Percentiles rank a stretch among this genome's conserved stretches.
phyloP scores from a whole-genome alignment of 2,797 vertebrate genomes.

The Argentina silus region DNA sequence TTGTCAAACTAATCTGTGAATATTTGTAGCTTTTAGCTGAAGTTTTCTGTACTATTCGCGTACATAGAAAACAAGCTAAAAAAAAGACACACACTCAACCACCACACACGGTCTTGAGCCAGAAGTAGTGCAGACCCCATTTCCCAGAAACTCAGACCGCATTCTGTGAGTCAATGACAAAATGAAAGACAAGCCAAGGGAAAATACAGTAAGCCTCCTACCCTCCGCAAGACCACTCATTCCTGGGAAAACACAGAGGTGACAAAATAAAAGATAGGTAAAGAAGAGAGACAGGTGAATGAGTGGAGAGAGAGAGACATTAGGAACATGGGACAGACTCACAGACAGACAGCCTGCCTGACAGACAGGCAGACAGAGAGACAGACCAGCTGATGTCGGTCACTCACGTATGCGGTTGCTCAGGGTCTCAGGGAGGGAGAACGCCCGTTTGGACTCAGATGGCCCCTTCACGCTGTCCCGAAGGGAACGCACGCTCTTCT shows the following conservation, averaged over 20 bases:
- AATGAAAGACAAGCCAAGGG: slow-evolving; percentile 14
- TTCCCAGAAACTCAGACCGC: slow-evolving; percentile 54
- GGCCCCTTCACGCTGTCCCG: slow-evolving; percentile 94
- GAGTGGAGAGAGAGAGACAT: slow-evolving; percentile 25
- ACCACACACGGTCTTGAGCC: slow-evolving; percentile 25
- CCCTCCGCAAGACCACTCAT: slow-evolving; percentile 18
- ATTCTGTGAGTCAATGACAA: slow-evolving; percentile 38
- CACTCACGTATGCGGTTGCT: slow-evolving; percentile 96
- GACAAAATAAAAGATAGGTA: background rate
- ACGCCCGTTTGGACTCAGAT: slow-evolving; percentile 89
- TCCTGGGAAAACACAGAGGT: slow-evolving; percentile 1
- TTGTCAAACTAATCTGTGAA: background rate
- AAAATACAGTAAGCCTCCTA: slow-evolving; percentile 8
- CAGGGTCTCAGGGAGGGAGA: slow-evolving; percentile 94
- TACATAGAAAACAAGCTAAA: background rate
- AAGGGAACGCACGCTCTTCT: slow-evolving; percentile 96
- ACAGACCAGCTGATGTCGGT: slow-evolving; percentile 23
- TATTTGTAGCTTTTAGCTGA: background rate
- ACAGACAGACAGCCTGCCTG: background rate
- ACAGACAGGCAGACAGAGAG: slow-evolving; percentile 6
- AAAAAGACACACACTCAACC: slow-evolving; percentile 10
- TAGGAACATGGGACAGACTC: slow-evolving; percentile 51
- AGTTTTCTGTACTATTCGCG: background rate
- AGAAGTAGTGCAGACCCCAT: slow-evolving; percentile 15
- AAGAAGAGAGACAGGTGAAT: background rate